These are phyloP conservation scores for Sylvicola cinctus DNA, from an alignment of 2,888 invertebrate genomes.

Conservation along the genomic window DNA sequence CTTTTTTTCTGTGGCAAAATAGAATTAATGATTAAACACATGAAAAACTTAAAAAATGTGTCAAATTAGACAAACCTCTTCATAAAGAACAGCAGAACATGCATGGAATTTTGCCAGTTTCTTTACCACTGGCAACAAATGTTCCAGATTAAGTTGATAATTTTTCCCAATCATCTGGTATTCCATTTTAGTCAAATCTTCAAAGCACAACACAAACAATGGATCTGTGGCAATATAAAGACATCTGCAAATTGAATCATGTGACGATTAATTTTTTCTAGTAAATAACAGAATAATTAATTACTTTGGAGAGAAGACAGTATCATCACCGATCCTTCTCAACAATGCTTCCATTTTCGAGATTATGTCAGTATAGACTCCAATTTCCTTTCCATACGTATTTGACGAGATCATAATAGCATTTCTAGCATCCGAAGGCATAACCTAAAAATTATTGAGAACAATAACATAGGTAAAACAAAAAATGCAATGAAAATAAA, in stretches of 20 bases:
- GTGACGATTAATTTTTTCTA: neutral
- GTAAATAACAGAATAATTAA: neutral
- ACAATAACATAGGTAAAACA: no score
- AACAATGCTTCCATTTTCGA: neutral
- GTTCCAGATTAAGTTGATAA: conserved; percentile 30
- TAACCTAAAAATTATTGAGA: no score
- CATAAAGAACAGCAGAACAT: conserved; percentile 23
- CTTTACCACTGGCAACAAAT: conserved; percentile 28
- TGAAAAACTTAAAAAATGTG: neutral
- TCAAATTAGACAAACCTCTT: conserved; percentile 7
- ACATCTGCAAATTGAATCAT: conserved; percentile 9
- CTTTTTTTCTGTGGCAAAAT: conserved; percentile 10
- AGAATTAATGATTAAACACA: neutral
- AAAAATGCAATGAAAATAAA: no score
- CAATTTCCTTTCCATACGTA: neutral
- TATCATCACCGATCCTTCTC: neutral
- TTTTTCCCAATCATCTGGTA: conserved; percentile 32
- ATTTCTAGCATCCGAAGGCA: no score
- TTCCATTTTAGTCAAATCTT: conserved; percentile 31
- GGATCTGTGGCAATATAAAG: conserved; percentile 22
- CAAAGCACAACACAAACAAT: conserved; percentile 26
- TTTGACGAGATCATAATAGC: neutral
- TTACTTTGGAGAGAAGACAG: neutral
- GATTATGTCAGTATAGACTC: neutral
- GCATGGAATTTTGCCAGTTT: conserved; percentile 35